These are phyloP conservation scores for Standfussiana lucernea DNA, from an alignment of 2,888 invertebrate genomes.

Conservation along the genomic window DNA sequence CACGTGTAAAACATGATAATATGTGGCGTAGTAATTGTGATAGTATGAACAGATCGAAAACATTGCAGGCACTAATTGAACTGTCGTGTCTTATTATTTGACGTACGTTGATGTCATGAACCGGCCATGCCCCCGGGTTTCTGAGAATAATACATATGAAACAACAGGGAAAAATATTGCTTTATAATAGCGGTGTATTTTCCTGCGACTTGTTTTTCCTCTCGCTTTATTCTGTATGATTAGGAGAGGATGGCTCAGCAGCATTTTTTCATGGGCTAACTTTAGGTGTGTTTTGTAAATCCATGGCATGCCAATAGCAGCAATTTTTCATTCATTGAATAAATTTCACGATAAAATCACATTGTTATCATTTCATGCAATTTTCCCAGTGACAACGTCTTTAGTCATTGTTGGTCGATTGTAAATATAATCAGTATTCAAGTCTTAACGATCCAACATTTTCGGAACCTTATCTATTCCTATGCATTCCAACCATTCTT, in stretches of 20 bases:
- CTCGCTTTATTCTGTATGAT: neutral
- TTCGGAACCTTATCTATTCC: slow-evolving; percentile 20
- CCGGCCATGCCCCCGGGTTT: neutral
- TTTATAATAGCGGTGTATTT: neutral
- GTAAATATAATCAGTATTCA: slow-evolving; percentile 37
- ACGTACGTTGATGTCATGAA: slow-evolving; percentile 8
- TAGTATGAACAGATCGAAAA: slow-evolving; percentile 28
- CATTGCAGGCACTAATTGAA: slow-evolving; percentile 42
- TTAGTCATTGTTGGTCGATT: slow-evolving; percentile 32
- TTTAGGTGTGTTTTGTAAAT: neutral
- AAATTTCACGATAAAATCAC: neutral
- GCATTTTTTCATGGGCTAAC: neutral
- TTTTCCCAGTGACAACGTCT: slow-evolving; percentile 44
- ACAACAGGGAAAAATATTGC: slow-evolving; percentile 15
- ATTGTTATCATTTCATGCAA: slow-evolving; percentile 26
- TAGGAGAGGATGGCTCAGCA: neutral
- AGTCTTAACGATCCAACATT: slow-evolving; percentile 10
- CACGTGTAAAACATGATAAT: slow-evolving; percentile 44
- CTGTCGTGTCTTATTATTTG: slow-evolving; percentile 27
- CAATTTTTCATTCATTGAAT: neutral
- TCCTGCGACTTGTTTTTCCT: slow-evolving; percentile 10
- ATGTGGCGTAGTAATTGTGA: slow-evolving; percentile 41
- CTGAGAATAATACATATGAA: slow-evolving; percentile 1
- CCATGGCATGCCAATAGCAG: neutral
- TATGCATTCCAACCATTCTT: slow-evolving; percentile 27